Conservation (phyloP, 2,888 invertebrate species). For the Teinopalpus imperialis region DNA sequence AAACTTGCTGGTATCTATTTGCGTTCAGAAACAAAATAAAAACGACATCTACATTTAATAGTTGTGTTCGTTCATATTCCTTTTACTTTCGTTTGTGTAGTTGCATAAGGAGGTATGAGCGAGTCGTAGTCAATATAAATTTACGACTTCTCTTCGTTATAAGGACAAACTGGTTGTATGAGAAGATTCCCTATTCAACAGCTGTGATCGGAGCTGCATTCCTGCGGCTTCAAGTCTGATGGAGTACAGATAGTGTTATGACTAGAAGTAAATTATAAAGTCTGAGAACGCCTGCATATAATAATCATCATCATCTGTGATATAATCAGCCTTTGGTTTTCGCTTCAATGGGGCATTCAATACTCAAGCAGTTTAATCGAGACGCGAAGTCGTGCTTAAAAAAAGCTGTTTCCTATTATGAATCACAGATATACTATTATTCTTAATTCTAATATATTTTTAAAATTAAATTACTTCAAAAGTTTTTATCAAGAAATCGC, state of each 20-base stretch:
- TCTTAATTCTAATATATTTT: too few relatives aligned
- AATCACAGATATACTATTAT: too few relatives aligned
- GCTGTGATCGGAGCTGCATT: conserved; percentile 40
- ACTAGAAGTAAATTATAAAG: conserved; percentile 21
- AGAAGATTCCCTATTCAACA: conserved; percentile 66
- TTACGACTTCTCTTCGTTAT: conserved; percentile 24
- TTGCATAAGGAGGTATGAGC: conserved; percentile 37
- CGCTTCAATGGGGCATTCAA: conserved; percentile 5
- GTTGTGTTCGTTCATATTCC: conserved; percentile 34
- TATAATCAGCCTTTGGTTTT: conserved; percentile 9
- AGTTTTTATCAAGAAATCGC: too few relatives aligned
- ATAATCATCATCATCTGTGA: not conserved
- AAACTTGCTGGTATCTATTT: conserved; percentile 14
- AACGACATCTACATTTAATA: conserved; percentile 11
- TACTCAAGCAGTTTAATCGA: not conserved
- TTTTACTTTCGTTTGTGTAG: conserved; percentile 42
- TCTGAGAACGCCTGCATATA: not conserved
- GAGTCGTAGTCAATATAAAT: conserved; percentile 27
- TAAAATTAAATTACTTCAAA: too few relatives aligned
- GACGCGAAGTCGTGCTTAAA: not conserved
- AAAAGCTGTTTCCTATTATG: too few relatives aligned
- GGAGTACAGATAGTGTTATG: conserved; percentile 10
- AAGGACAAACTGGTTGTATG: conserved; percentile 56
- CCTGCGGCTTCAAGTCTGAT: conserved; percentile 26
- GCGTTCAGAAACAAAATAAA: conserved; percentile 12